A percentile compares a stretch with the other conserved stretches of the same genome.
Evolutionary conservation across 2,113 vertebrate species (phyloP).

Genomic region (Abramis brama): DNA sequence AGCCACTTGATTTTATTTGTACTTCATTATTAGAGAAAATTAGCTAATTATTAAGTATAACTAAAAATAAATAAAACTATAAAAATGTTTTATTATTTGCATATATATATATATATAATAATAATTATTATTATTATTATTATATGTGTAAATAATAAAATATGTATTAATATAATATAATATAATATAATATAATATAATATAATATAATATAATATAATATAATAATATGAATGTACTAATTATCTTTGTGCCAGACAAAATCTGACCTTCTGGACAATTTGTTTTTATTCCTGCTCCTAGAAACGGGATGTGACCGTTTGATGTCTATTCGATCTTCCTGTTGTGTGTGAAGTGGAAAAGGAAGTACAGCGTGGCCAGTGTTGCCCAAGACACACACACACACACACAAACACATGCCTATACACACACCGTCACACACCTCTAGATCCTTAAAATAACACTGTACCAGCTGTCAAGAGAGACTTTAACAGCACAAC

Average conservation of each 20-base stretch:
- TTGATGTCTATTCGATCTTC: constrained; percentile 33
- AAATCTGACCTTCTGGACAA: not conserved
- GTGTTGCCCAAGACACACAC: constrained; percentile 14
- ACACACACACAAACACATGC: constrained; percentile 4
- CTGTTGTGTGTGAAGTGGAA: constrained; percentile 44
- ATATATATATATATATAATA: too few relatives aligned
- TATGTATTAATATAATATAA: too few relatives aligned
- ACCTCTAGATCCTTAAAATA: constrained; percentile 47
- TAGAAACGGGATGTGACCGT: constrained; percentile 53
- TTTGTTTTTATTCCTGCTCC: constrained; percentile 11
- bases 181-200: too few relatives aligned
- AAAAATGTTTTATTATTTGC: too few relatives aligned
- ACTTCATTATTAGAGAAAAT: too few relatives aligned
- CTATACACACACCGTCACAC: not conserved
- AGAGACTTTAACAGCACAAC: constrained; percentile 14
- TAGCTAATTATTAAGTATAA: too few relatives aligned
- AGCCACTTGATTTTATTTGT: not conserved
- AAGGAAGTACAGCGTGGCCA: constrained; percentile 50
- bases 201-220: too few relatives aligned
- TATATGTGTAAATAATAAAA: too few relatives aligned
- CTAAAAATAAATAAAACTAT: too few relatives aligned
- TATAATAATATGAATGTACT: not conserved
- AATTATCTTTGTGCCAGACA: not conserved
- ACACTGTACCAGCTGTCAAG: constrained; percentile 37
- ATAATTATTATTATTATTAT: too few relatives aligned